Percentiles rank a stretch among this genome's conserved stretches.
These are phyloP conservation scores for Ichneumon xanthorius DNA, from an alignment of 2,888 invertebrate genomes.

Conservation along the genomic window DNA sequence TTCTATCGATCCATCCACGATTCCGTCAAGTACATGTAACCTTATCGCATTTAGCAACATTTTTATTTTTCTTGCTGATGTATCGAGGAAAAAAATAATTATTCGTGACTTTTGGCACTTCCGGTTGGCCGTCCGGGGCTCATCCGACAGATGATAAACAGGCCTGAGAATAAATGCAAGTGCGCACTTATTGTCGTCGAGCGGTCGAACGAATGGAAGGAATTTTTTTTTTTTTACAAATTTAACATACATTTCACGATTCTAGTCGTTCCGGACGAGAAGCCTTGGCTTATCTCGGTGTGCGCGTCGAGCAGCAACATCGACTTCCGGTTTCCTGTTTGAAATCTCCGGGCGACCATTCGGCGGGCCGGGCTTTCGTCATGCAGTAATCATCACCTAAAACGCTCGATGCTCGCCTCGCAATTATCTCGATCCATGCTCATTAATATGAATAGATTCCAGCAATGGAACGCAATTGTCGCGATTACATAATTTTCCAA, in stretches of 20 bases:
- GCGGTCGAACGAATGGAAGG: no score
- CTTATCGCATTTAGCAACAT: neutral
- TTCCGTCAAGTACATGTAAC: constrained; percentile 23
- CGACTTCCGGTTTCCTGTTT: constrained; percentile 55
- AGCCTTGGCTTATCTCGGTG: constrained; percentile 31
- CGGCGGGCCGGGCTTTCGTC: neutral
- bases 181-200: no score
- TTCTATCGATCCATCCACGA: constrained; percentile 59
- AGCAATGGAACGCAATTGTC: constrained; percentile 40
- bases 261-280: constrained; percentile 9
- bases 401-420: constrained; percentile 9
- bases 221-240: neutral
- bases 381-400: neutral
- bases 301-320: constrained; percentile 24
- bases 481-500: constrained; percentile 28
- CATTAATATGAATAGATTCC: constrained; percentile 28
- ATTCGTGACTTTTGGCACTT: no score
- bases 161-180: no score
- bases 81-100: no score
- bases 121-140: no score
- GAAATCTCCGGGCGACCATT: constrained; percentile 8
- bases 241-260: constrained; percentile 20
- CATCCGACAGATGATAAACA: no score
- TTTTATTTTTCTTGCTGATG: neutral
- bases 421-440: constrained; percentile 17